These are phyloP conservation scores for Melitaea athalia DNA, from an alignment of 2,888 invertebrate genomes.

Conservation along the genomic window DNA sequence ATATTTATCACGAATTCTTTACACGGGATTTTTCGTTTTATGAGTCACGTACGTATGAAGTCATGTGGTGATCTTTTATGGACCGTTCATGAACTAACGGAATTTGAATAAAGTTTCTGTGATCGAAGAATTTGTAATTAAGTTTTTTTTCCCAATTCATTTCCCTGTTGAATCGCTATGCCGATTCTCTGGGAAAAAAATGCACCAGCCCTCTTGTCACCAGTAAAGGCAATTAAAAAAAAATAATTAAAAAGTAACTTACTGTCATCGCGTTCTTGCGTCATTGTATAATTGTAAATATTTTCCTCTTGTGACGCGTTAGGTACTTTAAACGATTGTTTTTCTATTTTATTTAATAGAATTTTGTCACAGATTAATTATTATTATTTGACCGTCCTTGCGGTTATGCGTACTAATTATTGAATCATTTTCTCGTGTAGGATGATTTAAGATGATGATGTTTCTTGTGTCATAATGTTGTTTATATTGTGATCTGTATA, in stretches of 20 bases:
- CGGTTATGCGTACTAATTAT: constrained; percentile 15
- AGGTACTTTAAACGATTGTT: background rate
- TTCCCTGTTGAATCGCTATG: too few species aligned
- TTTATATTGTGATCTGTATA: constrained; percentile 75
- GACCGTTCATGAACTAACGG: constrained; percentile 7
- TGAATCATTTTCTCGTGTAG: constrained; percentile 58
- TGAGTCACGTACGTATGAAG: constrained; percentile 32
- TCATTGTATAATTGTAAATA: too few species aligned
- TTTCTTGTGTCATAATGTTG: constrained; percentile 71
- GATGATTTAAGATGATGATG: constrained; percentile 72
- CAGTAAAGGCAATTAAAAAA: too few species aligned
- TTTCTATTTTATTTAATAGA: background rate
- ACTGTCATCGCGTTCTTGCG: too few species aligned
- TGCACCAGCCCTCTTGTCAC: too few species aligned
- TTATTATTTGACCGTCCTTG: background rate
- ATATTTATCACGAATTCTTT: constrained; percentile 28
- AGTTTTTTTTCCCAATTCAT: too few species aligned
- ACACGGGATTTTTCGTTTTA: constrained; percentile 28
- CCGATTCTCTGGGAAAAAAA: too few species aligned
- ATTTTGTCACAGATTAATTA: background rate
- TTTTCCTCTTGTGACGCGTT: too few species aligned
- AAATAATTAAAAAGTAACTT: too few species aligned
- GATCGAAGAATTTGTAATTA: background rate
- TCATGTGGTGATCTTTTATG: constrained; percentile 22
- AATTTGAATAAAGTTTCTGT: background rate